Evolutionary conservation across 2,113 vertebrate genomes (phyloP), one percentile per base, ranked within the genome.

Genomic region (Rana temporaria): DNA sequence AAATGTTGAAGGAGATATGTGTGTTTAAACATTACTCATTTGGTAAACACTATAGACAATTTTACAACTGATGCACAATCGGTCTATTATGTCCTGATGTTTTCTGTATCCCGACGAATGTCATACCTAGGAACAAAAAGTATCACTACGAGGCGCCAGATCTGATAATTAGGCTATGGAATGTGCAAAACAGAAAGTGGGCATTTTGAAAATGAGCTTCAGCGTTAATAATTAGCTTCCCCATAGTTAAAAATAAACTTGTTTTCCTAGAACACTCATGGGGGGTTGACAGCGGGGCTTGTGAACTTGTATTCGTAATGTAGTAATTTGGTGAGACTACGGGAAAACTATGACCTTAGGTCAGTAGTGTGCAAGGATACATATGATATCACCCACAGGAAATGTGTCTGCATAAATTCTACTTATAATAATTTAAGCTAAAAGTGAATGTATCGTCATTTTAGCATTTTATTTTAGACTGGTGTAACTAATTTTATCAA

Each of bases 211-310:
- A 84, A 52, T 8, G 59, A 83, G 78, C 67, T 81, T 48, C 60
- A 24, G 34, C 17, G 85, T 85, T 86, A 80, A 85, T 85, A 78
- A 86, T 87, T 85, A 86, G 22, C 65, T 60, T 71, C 68, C 18
- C 53, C 22, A 38, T 48, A 48, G 81, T 68, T 76, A 60, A 68
- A 70, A 62, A 80, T 30, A 59, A 80, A 80, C 56, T 52, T 80
- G 78, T 70, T 80, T 76, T 83, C 55, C 71, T 63, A 76, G 70
- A 82, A 82, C 20, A 24, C 70, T 66, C 75, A 30, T 26, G 15
- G n/a, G 55, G 38, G 70, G 52, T 67, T 55, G 17, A 19, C 64
- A 67, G 20, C 12, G 62, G 66, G 59, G 19, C 53, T 66, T 64
- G 53, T 65, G 42, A 18, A 42, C 22, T 73, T 64, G 24, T 53